Evolutionary conservation across 2,797 vertebrate species (phyloP), one percentile per base, ranked within the genome.

Genomic region (Hydrocynus forskahlii): DNA sequence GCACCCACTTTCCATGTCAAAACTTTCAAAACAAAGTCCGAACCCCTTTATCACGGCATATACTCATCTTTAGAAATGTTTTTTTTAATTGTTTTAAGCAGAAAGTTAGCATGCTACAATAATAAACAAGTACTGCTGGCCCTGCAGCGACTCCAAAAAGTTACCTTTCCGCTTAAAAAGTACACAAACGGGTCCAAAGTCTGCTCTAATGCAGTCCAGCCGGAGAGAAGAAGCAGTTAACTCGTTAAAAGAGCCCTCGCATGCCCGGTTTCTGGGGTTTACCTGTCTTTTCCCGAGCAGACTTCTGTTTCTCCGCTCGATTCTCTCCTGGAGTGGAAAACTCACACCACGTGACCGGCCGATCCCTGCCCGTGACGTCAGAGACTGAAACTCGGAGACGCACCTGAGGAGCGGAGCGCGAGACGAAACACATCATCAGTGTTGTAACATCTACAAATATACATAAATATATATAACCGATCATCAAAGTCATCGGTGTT

Each of bases 291-390:
- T 63, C 66, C 10, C 48, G 5, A 50, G 21, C n/a, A 5, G 80
- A 75, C 45, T 5, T 52, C 25, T 72, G 38, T 16, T n/a, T 54
- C 71, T 70, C 50, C 60, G 62, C 5, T 60, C 57, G 59, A 73
- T 76, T 81, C 81, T 83, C 57, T 25, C 70, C 62, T 64, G 55
- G 55, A 75, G n/a, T 75, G 57, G 84, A 78, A 83, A 80, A 82
- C 72, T 80, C 76, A 23, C n/a, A 84, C 52, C 88, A 89, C 87
- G 88, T 89, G 88, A 89, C 80, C 75, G 68, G 84, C 86, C 88
- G 55, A 87, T 86, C 88, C 87, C 85, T 17, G 77, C 43, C 29
- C 19, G 73, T 88, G 87, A 88, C 88, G 88, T 89, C 84, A 88
- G n/a, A 19, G 35, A 1, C 0, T 45, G 79, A 78, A 59, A 67